Base-by-base conservation (phyloP, 2,113 vertebrate species). In the Antigone vipio region DNA sequence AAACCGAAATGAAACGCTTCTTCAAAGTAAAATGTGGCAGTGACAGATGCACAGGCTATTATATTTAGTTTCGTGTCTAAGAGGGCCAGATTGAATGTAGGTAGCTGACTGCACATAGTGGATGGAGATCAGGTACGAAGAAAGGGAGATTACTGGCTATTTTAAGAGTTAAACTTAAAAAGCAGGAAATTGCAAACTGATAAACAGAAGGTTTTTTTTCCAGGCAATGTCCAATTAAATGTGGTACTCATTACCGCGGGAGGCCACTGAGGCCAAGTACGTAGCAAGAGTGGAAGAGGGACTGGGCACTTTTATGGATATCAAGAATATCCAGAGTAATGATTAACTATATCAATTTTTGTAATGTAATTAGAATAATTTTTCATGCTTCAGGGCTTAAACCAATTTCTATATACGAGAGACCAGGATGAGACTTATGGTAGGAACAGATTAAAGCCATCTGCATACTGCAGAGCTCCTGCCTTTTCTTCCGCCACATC, bases 381-480 rank as follows among this genome's bases (percentile, higher is more conserved):
- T 88, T 85, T 93, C 63, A 77, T 83, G 94, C 85, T 88, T 93
- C 75, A 47, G 30, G 62, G 82, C 34, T 94, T 88, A 77, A 83
- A 77, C 42, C 55, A 63, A 80, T 86, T 76, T 63, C 63, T 84
- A 20, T 53, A n/a, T 83, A 34, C 5, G 42, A 92, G 44, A 81
- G 53, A 81, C 9, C 29, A 44, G 64, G 47, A 55, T 42, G 76
- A 87, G 52, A 76, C 69, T 84, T 59, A 49, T 30, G 72, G 63
- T 50, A 45, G 73, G 67, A 53, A 47, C 52, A 89, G 76, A 90
- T 84, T 76, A 67, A 79, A 93, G 95, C 20, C 58, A 86, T 63
- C 92, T 90, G 63, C 59, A 21, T 5, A 4, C 5, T 24, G 75
- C 55, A 76, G 63, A 66, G 38, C 59, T 75, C 47, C 44, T 32